phyloP scores from a whole-genome alignment of 53 echinoderm and acorn worm species.

The Zoroaster sp. region DNA sequence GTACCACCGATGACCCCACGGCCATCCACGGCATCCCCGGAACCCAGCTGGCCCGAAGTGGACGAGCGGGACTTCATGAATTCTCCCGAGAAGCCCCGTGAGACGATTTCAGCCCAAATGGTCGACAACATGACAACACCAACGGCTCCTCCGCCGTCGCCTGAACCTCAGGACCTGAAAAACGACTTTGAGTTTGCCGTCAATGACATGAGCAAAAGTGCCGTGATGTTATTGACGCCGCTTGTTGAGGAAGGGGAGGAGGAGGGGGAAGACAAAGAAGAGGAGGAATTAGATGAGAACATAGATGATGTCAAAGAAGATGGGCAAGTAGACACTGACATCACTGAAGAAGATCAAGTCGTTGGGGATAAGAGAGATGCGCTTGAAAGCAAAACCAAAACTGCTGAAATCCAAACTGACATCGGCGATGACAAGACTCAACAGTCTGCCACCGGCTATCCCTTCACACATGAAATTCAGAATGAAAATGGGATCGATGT shows the following conservation, averaged over 20 bases:
- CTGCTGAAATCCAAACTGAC: neutral
- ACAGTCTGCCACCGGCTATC: too few relatives aligned
- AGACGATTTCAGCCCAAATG: slow-evolving; percentile 25
- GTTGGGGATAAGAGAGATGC: neutral
- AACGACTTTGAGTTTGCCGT: slow-evolving; percentile 58
- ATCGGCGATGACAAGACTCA: neutral
- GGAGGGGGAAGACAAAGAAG: slow-evolving; percentile 49
- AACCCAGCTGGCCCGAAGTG: slow-evolving; percentile 86
- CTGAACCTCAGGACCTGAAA: slow-evolving; percentile 72
- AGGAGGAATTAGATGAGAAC: neutral
- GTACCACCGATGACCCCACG: slow-evolving; percentile 61
- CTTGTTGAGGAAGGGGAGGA: slow-evolving; percentile 87
- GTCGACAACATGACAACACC: slow-evolving; percentile 72
- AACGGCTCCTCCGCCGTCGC: slow-evolving; percentile 93
- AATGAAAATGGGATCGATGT: too few relatives aligned
- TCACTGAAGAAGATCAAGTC: neutral
- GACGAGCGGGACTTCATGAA: slow-evolving; percentile 88
- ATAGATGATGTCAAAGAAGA: neutral
- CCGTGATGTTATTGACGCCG: slow-evolving; percentile 62
- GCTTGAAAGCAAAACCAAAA: neutral
- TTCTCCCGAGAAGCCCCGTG: slow-evolving; percentile 61
- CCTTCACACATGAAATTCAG: too few relatives aligned
- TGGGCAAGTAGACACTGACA: neutral
- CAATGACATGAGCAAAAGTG: slow-evolving; percentile 65
- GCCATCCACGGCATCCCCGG: slow-evolving; percentile 73